Conservation (phyloP, 2,888 invertebrate species). For the Eucriotettix oculatus region DNA sequence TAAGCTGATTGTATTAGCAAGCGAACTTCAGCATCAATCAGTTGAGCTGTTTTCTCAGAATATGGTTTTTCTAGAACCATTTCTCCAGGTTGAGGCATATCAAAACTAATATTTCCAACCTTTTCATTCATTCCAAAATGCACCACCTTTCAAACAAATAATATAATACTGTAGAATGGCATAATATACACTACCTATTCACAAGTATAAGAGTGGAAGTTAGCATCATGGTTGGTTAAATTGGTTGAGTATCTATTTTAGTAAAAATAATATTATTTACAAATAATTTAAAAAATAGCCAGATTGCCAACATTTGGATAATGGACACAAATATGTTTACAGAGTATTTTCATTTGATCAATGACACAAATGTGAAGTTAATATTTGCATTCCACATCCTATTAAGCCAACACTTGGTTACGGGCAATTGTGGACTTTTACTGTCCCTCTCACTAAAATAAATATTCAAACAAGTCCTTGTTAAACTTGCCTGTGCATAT, state of each 20-base stretch:
- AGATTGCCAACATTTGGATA: too few relatives aligned
- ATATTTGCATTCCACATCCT: background rate
- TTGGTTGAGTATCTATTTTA: too few relatives aligned
- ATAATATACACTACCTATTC: too few relatives aligned
- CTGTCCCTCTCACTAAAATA: too few relatives aligned
- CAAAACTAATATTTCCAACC: constrained; percentile 92
- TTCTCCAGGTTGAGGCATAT: constrained; percentile 85
- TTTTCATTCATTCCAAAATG: constrained; percentile 97
- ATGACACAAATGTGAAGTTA: background rate
- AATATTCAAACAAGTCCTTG: background rate
- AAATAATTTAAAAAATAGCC: too few relatives aligned
- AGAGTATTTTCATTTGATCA: too few relatives aligned
- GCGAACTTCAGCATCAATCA: constrained; percentile 88
- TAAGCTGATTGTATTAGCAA: constrained; percentile 62
- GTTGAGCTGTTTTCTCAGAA: constrained; percentile 90
- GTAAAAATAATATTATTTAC: too few relatives aligned
- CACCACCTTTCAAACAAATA: constrained; percentile 43
- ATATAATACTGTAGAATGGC: too few relatives aligned
- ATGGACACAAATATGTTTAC: too few relatives aligned
- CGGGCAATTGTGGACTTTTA: too few relatives aligned
- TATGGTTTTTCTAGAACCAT: constrained; percentile 91
- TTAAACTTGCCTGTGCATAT: constrained; percentile 60
- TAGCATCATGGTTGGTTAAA: too few relatives aligned
- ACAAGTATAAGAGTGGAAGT: too few relatives aligned
- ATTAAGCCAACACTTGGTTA: background rate